Percentiles rank a stretch among this genome's conserved stretches.
These are phyloP conservation scores for Mythimna vitellina DNA, from an alignment of 2,888 invertebrate species.

Conservation along the genomic window DNA sequence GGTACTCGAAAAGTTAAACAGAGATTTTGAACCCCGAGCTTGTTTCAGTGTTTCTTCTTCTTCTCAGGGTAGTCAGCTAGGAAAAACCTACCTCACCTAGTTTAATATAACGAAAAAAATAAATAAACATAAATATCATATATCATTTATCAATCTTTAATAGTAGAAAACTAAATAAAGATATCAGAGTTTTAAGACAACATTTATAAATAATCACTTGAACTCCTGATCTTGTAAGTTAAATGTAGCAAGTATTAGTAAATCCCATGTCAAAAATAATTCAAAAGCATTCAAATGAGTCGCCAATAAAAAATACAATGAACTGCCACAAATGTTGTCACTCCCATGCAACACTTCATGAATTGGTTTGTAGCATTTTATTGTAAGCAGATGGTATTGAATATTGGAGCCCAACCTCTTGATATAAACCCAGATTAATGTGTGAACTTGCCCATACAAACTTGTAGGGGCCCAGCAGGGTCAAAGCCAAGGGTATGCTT, in stretches of 20 bases:
- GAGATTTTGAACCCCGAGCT: too few species aligned
- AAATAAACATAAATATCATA: too few species aligned
- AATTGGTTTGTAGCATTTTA: background rate
- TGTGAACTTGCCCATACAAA: background rate
- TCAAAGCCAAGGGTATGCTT: too few species aligned
- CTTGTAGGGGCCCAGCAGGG: background rate
- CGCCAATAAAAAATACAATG: background rate
- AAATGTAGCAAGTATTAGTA: background rate
- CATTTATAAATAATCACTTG: background rate
- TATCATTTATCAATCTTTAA: too few species aligned
- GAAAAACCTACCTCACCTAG: too few species aligned
- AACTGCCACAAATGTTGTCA: background rate
- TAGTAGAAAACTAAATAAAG: background rate
- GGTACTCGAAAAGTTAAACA: too few species aligned
- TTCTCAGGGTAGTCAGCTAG: too few species aligned
- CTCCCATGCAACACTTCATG: background rate
- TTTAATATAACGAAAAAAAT: too few species aligned
- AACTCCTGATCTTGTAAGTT: background rate
- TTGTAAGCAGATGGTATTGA: background rate
- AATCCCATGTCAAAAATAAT: background rate
- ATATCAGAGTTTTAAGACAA: background rate
- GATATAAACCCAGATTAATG: background rate
- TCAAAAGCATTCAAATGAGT: background rate
- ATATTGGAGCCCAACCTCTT: background rate
- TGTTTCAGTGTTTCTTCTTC: too few species aligned